phyloP scores from a whole-genome alignment of 2,888 invertebrate genomes.

The Euplexia lucipara region DNA sequence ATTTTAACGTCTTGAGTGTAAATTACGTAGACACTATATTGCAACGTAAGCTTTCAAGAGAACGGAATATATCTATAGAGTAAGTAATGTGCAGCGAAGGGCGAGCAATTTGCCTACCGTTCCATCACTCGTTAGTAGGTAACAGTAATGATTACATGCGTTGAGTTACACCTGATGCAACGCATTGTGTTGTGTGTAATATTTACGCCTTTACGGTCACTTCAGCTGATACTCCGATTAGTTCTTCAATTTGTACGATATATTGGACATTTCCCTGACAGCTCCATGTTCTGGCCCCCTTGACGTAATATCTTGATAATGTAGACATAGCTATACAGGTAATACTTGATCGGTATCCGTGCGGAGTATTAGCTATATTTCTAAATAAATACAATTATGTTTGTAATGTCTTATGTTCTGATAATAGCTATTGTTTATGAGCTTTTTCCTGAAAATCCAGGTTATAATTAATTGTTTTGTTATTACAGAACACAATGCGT shows the following conservation, averaged over 20 bases:
- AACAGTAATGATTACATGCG: slow-evolving; percentile 57
- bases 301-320: slow-evolving; percentile 46
- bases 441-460: slow-evolving; percentile 22
- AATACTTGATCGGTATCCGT: slow-evolving; percentile 27
- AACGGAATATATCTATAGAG: background rate
- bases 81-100: slow-evolving; percentile 35
- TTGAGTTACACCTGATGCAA: slow-evolving; percentile 65
- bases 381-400: slow-evolving; percentile 20
- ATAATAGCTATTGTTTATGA: slow-evolving; percentile 13
- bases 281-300: slow-evolving; percentile 34
- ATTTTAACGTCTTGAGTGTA: background rate
- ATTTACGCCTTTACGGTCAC: slow-evolving; percentile 51
- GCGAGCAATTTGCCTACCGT: slow-evolving; percentile 5
- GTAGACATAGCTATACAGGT: slow-evolving; percentile 22
- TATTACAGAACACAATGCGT: slow-evolving; percentile 22
- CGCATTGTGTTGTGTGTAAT: slow-evolving; percentile 35
- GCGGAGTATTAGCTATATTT: slow-evolving; percentile 12
- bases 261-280: slow-evolving; percentile 48
- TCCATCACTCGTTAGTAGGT: slow-evolving; percentile 11
- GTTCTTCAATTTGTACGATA: slow-evolving; percentile 41
- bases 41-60: slow-evolving; percentile 15
- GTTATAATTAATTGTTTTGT: slow-evolving; percentile 6
- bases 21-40: background rate
- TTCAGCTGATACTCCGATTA: slow-evolving; percentile 51
- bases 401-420: background rate